Conservation (phyloP, 2,888 invertebrate genomes). For the Gibbula magus region DNA sequence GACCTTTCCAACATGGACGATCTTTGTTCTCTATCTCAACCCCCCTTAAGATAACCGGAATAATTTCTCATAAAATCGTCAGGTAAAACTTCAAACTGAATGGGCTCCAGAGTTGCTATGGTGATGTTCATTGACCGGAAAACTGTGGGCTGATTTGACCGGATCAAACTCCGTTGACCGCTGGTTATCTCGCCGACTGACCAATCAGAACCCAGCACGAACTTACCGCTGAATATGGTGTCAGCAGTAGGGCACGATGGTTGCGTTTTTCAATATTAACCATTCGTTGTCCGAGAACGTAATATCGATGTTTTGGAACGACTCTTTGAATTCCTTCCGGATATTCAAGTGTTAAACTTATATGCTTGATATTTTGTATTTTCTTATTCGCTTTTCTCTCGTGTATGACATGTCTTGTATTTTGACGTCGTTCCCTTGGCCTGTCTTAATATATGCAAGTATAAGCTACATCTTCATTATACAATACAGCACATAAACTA, state of each 20-base stretch:
- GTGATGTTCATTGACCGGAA: conserved; percentile 19
- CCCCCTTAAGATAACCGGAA: too few species aligned
- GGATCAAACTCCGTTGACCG: conserved; percentile 20
- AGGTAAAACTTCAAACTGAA: not conserved
- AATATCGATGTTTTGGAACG: not conserved
- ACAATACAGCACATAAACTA: too few species aligned
- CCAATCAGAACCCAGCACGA: not conserved
- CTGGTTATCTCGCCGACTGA: not conserved
- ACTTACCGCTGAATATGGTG: not conserved
- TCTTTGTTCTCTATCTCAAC: too few species aligned
- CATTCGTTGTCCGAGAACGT: not conserved
- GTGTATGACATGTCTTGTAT: too few species aligned
- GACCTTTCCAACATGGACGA: too few species aligned
- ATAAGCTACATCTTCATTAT: too few species aligned
- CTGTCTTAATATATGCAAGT: too few species aligned
- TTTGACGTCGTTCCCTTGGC: too few species aligned
- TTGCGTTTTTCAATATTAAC: not conserved
- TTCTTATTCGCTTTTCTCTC: too few species aligned
- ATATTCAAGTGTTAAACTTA: too few species aligned
- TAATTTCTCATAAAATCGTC: not conserved
- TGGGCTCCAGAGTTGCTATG: not conserved
- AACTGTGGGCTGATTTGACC: conserved; percentile 16
- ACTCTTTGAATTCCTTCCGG: not conserved
- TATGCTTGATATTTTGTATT: too few species aligned
- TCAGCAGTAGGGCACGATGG: not conserved